phyloP scores from a whole-genome alignment of 2,113 vertebrate genomes.

The Sinocyclocheilus anshuiensis region DNA sequence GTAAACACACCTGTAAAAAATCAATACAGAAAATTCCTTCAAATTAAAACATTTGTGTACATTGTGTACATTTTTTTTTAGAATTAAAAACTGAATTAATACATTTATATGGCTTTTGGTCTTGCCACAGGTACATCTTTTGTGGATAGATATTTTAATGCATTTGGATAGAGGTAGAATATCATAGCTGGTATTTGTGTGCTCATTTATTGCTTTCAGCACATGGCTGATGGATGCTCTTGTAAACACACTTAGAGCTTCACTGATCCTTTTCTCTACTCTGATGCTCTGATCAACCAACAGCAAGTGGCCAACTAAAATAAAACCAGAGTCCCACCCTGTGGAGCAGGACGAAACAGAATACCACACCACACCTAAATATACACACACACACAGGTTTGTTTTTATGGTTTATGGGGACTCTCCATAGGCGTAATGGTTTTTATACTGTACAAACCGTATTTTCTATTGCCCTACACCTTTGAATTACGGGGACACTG shows the following conservation, averaged over 20 bases:
- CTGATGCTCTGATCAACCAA: constrained; percentile 59
- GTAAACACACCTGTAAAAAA: not conserved
- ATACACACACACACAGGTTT: constrained; percentile 33
- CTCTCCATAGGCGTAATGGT: no score
- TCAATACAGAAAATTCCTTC: no score
- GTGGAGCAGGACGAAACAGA: constrained; percentile 31
- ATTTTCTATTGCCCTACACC: no score
- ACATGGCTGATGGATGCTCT: constrained; percentile 60
- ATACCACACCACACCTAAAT: not conserved
- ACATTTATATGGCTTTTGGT: not conserved
- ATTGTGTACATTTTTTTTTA: not conserved
- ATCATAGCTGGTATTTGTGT: constrained; percentile 22
- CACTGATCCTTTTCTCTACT: constrained; percentile 54
- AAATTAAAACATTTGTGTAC: no score
- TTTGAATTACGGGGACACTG: no score
- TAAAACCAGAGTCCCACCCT: constrained; percentile 55
- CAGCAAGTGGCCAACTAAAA: constrained; percentile 64
- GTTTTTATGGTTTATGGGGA: no score
- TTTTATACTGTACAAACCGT: no score
- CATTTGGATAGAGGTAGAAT: not conserved
- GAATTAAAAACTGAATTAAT: not conserved
- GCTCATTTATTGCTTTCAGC: constrained; percentile 55
- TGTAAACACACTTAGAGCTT: constrained; percentile 57
- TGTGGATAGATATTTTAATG: not conserved
- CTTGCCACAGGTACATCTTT: not conserved